Evolutionary conservation across 2,888 invertebrate genomes (phyloP), one percentile per base, ranked within the genome.

Genomic region (Apantesis nais): DNA sequence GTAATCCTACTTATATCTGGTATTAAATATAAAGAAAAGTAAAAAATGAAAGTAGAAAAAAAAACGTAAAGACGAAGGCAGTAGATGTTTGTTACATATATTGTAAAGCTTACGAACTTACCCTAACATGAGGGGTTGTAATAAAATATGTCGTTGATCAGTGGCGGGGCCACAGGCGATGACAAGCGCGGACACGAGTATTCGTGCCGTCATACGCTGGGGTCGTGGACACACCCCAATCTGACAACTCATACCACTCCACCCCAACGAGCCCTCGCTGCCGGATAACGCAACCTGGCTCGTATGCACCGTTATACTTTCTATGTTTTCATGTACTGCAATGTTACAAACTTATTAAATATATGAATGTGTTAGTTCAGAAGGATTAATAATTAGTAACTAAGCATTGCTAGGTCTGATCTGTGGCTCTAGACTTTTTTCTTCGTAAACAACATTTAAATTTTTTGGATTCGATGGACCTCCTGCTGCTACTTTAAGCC

Each of bases 101-200:
- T n/a, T n/a, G 1, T 0, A 19, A 16, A 16, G 11, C 19, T 25
- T 29, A 9, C 12, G 22, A 22, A 62, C 82, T 79, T 67, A 93
- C 93, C 94, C 94, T 2, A 91, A 22, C 76, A 88, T 86, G 5
- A 90, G 66, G 0, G 94, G 94, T 11, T 91, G 91, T 74, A 94
- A 62, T 8, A 93, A 58, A 0, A 90, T 74, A 39, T 88, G 89
- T 2, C 91, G 80, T 2, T 74, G 37, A 65, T 90, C 89, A 0
- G 22, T 70, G 1, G 86, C 72, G 16, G 89, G 78, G 0, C 93
- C 91, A 0, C 83, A 77, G 11, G 89, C 72, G 2, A 86, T 73
- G 2, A 88, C 70, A n/a, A 90, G 79, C 1, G 92, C 89, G 19
- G 80, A 74, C 31, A 91, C 7, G 5, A 92, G 81, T 0, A 75